Evolutionary conservation across 2,113 vertebrate species (phyloP).

Genomic region (Cisticola juncidis): DNA sequence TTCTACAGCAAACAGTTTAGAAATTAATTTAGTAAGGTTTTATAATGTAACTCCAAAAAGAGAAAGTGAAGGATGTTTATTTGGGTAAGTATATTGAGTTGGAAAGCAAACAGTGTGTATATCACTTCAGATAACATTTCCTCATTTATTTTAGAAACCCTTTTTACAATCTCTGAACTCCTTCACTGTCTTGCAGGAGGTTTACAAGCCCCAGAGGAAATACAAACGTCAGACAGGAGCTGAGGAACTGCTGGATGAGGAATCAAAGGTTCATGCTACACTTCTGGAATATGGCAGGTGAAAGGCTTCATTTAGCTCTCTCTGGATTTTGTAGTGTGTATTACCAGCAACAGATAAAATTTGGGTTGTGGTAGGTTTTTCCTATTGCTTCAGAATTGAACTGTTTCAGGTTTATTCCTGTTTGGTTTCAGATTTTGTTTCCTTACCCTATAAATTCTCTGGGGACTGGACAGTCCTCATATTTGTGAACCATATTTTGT

Average conservation of each 20-base stretch:
- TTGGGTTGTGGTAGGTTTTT: background rate
- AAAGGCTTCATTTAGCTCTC: background rate
- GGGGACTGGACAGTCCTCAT: background rate
- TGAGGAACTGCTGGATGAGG: conserved; percentile 87
- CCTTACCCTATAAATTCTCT: background rate
- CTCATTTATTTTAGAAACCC: background rate
- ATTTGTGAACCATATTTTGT: background rate
- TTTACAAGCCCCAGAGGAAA: conserved; percentile 92
- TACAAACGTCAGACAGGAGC: conserved; percentile 87
- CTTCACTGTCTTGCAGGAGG: conserved; percentile 74
- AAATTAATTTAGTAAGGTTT: background rate
- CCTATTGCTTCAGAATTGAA: background rate
- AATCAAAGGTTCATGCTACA: conserved; percentile 92
- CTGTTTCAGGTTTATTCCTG: background rate
- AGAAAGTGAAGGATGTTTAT: background rate
- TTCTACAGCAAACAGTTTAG: background rate
- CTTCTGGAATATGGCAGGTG: conserved; percentile 95
- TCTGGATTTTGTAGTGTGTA: background rate
- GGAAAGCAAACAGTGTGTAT: background rate
- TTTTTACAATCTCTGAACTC: background rate
- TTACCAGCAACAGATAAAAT: background rate
- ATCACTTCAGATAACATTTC: background rate
- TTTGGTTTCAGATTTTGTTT: background rate
- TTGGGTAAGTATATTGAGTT: background rate
- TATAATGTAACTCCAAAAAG: background rate